Evolutionary conservation across 2,888 invertebrate species (phyloP).

Genomic region (Drosophila tanythrix): DNA sequence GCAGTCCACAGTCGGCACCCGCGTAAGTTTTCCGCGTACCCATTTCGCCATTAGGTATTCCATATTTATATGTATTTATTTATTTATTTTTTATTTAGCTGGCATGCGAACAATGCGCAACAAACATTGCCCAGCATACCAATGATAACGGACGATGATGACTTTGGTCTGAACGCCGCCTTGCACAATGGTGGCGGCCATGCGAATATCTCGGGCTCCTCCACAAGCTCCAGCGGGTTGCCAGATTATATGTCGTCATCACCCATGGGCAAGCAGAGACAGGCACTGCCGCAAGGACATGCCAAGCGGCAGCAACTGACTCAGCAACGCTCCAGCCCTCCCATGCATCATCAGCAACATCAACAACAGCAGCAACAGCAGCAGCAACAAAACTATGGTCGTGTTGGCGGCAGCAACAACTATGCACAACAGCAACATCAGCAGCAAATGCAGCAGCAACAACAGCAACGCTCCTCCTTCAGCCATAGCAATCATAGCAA

Average conservation of each 20-base stretch:
- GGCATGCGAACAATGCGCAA: constrained; percentile 88
- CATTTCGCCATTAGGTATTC: not conserved
- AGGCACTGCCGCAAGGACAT: constrained; percentile 51
- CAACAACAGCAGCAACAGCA: constrained; percentile 65
- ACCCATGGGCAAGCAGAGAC: constrained; percentile 54
- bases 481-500: constrained; percentile 64
- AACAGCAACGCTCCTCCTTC: constrained; percentile 50
- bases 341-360: constrained; percentile 65
- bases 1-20: constrained; percentile 85
- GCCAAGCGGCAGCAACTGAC: constrained; percentile 58
- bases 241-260: constrained; percentile 49
- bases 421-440: constrained; percentile 73
- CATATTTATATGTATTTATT: constrained; percentile 23
- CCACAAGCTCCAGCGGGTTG: constrained; percentile 58
- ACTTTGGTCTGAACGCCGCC: constrained; percentile 76
- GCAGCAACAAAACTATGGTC: constrained; percentile 57
- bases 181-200: constrained; percentile 65
- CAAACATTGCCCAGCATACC: constrained; percentile 91
- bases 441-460: constrained; percentile 65
- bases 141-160: constrained; percentile 89
- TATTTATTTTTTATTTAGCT: constrained; percentile 83
- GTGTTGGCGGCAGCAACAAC: constrained; percentile 58
- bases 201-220: constrained; percentile 67
- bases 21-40: constrained; percentile 74
- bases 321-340: constrained; percentile 67